Conservation (phyloP, 2,888 invertebrate species). For the Dorcus parallelipipedus region DNA sequence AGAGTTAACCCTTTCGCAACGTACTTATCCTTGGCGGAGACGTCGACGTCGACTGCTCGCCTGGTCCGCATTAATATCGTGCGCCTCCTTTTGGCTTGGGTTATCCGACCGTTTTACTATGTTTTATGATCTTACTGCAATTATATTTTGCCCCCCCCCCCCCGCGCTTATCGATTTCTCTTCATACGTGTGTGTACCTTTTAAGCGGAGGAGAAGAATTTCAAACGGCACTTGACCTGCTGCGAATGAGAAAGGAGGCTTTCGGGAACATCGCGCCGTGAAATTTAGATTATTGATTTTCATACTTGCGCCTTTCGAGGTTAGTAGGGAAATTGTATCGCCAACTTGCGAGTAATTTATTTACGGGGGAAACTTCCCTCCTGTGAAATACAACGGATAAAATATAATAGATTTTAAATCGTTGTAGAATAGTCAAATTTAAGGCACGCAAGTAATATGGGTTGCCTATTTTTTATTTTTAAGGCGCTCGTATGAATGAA, state of each 20-base stretch:
- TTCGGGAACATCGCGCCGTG: neutral
- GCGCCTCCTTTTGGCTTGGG: constrained; percentile 39
- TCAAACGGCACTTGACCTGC: no score
- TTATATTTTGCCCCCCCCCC: constrained; percentile 31
- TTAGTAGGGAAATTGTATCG: constrained; percentile 9
- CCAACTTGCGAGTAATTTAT: no score
- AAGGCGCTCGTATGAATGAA: no score
- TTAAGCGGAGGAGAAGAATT: no score
- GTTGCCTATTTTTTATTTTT: no score
- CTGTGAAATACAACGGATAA: no score
- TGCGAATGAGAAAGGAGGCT: no score
- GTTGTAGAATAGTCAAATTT: no score
- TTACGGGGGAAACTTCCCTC: no score
- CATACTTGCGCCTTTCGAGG: constrained; percentile 11
- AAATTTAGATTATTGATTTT: constrained; percentile 13
- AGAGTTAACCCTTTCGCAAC: constrained; percentile 43
- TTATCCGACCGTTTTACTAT: constrained; percentile 35
- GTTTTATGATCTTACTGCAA: constrained; percentile 35
- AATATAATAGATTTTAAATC: no score
- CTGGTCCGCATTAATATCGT: constrained; percentile 38
- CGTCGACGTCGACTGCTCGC: constrained; percentile 21
- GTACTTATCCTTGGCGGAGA: constrained; percentile 2
- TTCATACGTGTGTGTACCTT: neutral
- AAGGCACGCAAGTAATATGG: no score
- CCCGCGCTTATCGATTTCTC: constrained; percentile 26